Percentiles rank a stretch among this genome's conserved stretches.
These are phyloP conservation scores for Sceloporus tristichus DNA, from an alignment of 2,113 vertebrate genomes.

Conservation along the genomic window DNA sequence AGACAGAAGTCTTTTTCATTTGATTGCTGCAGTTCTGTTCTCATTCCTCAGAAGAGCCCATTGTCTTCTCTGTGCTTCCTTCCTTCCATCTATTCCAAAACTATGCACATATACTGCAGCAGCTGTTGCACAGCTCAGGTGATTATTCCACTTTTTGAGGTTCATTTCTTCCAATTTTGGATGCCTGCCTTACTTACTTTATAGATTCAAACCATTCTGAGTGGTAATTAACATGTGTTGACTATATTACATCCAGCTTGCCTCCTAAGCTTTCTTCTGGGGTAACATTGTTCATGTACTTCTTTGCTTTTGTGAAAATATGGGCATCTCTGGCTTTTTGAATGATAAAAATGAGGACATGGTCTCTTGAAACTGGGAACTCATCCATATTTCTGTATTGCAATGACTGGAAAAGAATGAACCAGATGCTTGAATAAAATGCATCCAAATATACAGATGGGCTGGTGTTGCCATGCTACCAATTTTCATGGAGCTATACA, in stretches of 20 bases:
- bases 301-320: constrained; percentile 3
- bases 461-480: neutral
- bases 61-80: neutral
- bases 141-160: neutral
- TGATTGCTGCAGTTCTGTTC: neutral
- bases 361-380: neutral
- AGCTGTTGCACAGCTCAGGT: constrained; percentile 4
- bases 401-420: constrained; percentile 11
- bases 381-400: neutral
- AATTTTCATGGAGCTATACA: constrained; percentile 3
- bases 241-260: neutral
- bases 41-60: no score
- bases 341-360: neutral
- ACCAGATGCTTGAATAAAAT: neutral
- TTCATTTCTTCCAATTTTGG: constrained; percentile 1
- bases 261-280: neutral
- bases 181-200: neutral
- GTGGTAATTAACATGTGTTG: constrained; percentile 12
- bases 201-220: constrained; percentile 14
- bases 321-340: neutral
- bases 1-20: neutral
- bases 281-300: neutral
- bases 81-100: neutral
- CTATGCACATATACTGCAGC: neutral
- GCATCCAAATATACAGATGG: constrained; percentile 7